A percentile compares a stretch with the other conserved stretches of the same genome.
phyloP scores from a whole-genome alignment of 1,140 invertebrate species.

The Drosophila repleta region DNA sequence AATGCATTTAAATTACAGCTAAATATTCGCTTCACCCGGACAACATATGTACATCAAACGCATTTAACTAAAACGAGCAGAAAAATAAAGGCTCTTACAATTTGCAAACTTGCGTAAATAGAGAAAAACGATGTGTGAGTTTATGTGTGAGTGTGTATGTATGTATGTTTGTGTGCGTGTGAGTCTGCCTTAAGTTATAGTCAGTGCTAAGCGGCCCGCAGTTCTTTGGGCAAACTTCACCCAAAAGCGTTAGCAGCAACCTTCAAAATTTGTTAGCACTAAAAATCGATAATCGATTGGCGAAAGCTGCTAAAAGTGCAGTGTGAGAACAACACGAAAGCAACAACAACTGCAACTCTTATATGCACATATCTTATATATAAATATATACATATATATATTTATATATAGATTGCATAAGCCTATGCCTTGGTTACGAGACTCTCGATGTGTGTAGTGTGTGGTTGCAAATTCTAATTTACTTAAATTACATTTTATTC shows the following conservation, averaged over 20 bases:
- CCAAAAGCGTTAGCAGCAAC: slow-evolving; percentile 40
- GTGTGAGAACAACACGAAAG: slow-evolving; percentile 26
- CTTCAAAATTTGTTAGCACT: slow-evolving; percentile 51
- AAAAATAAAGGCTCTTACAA: slow-evolving; percentile 16
- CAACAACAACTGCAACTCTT: slow-evolving; percentile 17
- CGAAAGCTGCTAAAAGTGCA: slow-evolving; percentile 27
- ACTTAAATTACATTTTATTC: slow-evolving; percentile 83
- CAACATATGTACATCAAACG: neutral
- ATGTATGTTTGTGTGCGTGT: neutral
- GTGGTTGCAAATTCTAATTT: slow-evolving; percentile 77
- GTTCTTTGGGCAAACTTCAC: slow-evolving; percentile 41
- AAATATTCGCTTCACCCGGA: slow-evolving; percentile 9
- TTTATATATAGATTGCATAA: slow-evolving; percentile 5
- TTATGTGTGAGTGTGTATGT: neutral
- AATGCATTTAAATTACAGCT: slow-evolving; percentile 12
- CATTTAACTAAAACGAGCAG: slow-evolving; percentile 5
- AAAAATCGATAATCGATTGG: slow-evolving; percentile 74
- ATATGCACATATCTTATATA: slow-evolving; percentile 25
- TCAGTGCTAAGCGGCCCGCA: slow-evolving; percentile 3
- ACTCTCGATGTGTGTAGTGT: slow-evolving; percentile 34
- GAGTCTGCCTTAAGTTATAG: slow-evolving; percentile 3
- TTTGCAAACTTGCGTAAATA: slow-evolving; percentile 12
- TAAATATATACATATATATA: slow-evolving; percentile 16
- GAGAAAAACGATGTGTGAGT: slow-evolving; percentile 8
- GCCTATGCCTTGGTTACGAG: slow-evolving; percentile 11